These are phyloP conservation scores for Drosophila sulfurigaster DNA, from an alignment of 1,140 invertebrate species.

Conservation along the genomic window DNA sequence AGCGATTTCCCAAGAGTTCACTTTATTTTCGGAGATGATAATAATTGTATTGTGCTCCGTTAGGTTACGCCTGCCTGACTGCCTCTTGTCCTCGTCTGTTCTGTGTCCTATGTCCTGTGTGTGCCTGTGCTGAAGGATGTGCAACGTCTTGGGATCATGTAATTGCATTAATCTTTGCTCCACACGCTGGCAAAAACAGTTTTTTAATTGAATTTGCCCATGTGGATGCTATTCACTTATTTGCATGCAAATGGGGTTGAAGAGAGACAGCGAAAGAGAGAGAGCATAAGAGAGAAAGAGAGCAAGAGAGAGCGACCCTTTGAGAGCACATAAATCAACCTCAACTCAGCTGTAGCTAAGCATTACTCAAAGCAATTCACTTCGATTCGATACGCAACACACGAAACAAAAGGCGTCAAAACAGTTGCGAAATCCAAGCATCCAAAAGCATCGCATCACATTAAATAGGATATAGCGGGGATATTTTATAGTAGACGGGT, in stretches of 20 bases:
- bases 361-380: conserved; percentile 36
- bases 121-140: conserved; percentile 19
- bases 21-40: conserved; percentile 46
- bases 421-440: neutral
- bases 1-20: conserved; percentile 42
- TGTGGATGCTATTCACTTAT: conserved; percentile 8
- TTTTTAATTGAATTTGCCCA: conserved; percentile 72
- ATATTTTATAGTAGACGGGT: no score
- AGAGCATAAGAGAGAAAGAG: neutral
- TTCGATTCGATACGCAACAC: neutral
- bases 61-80: neutral
- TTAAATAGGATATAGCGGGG: no score
- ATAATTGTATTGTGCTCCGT: conserved; percentile 46
- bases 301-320: neutral
- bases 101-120: no score
- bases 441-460: no score
- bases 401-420: conserved; percentile 17
- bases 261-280: neutral
- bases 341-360: conserved; percentile 23
- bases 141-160: conserved; percentile 43
- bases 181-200: conserved; percentile 38
- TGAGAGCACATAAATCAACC: conserved; percentile 35
- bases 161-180: conserved; percentile 51
- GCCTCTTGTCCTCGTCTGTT: neutral
- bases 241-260: conserved; percentile 42